phyloP scores from a whole-genome alignment of 2,113 vertebrate species.

The Halichoeres trimaculatus region DNA sequence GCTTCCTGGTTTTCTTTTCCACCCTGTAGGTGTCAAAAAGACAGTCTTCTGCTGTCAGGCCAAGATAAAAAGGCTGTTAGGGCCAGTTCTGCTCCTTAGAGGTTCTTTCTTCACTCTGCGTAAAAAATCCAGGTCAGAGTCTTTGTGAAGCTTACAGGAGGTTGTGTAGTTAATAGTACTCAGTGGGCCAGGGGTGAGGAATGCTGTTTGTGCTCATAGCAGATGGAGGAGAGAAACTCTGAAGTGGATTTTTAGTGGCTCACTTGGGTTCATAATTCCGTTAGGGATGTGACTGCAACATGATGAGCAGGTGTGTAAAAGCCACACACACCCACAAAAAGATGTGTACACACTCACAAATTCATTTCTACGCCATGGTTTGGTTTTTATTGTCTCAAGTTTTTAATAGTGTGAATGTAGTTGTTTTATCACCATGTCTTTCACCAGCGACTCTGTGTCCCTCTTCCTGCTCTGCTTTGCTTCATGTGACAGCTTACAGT shows the following conservation, averaged over 20 bases:
- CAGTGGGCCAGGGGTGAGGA: constrained; percentile 52
- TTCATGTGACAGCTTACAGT: no score
- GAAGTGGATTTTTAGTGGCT: constrained; percentile 34
- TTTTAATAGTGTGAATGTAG: no score
- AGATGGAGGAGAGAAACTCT: constrained; percentile 15
- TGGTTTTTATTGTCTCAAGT: no score
- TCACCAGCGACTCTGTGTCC: no score
- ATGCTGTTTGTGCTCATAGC: constrained; percentile 29
- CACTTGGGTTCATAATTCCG: neutral
- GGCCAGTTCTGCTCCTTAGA: no score
- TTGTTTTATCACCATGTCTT: no score
- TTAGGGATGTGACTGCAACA: constrained; percentile 50
- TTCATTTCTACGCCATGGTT: no score
- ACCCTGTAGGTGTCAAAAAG: neutral
- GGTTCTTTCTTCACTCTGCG: no score
- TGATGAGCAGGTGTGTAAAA: constrained; percentile 45
- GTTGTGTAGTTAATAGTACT: neutral
- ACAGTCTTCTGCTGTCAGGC: neutral
- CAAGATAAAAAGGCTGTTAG: neutral
- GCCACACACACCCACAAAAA: no score
- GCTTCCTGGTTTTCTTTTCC: constrained; percentile 31
- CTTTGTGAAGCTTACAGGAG: neutral
- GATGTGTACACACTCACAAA: no score
- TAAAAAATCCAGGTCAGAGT: no score
- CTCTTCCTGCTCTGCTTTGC: no score